A percentile compares a stretch with the other conserved stretches of the same genome.
Evolutionary conservation across 2,888 invertebrate species (phyloP).

Genomic region (Agrilus biguttatus): DNA sequence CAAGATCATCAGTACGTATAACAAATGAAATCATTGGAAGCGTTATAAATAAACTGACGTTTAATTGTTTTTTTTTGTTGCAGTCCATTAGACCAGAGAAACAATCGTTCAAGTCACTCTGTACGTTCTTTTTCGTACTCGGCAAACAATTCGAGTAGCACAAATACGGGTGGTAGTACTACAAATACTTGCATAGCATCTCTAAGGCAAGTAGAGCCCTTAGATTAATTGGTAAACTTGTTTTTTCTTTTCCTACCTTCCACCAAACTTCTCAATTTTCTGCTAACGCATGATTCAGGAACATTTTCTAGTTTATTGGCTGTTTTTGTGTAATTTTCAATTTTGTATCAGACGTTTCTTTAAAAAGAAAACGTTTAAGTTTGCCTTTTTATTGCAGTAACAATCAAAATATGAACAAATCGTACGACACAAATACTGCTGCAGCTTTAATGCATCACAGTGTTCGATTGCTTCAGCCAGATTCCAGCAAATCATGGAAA

Average conservation of each 20-base stretch:
- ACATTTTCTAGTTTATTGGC: too few species aligned
- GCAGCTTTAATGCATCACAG: conserved; percentile 26
- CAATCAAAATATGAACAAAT: conserved; percentile 14
- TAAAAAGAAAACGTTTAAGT: background rate
- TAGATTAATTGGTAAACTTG: background rate
- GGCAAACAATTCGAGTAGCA: conserved; percentile 5
- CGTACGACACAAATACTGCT: conserved; percentile 22
- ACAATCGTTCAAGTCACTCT: conserved; percentile 33
- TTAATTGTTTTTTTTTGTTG: conserved; percentile 10
- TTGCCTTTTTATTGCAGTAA: conserved; percentile 8
- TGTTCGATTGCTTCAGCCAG: conserved; percentile 24
- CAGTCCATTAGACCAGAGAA: conserved; percentile 49
- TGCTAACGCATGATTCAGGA: conserved; percentile 2
- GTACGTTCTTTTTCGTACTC: conserved; percentile 4
- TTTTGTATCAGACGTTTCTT: background rate
- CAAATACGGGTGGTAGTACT: conserved; percentile 3
- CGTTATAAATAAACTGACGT: background rate
- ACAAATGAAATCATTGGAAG: background rate
- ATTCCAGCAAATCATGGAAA: conserved; percentile 20
- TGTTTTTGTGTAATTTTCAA: too few species aligned
- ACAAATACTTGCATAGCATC: background rate
- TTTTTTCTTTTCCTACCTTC: background rate
- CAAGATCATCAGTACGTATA: conserved; percentile 58
- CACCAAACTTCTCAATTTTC: background rate
- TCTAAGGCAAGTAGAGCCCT: background rate